Evolutionary conservation across 2,113 vertebrate species (phyloP).

Genomic region (Onychostruthus taczanowskii): DNA sequence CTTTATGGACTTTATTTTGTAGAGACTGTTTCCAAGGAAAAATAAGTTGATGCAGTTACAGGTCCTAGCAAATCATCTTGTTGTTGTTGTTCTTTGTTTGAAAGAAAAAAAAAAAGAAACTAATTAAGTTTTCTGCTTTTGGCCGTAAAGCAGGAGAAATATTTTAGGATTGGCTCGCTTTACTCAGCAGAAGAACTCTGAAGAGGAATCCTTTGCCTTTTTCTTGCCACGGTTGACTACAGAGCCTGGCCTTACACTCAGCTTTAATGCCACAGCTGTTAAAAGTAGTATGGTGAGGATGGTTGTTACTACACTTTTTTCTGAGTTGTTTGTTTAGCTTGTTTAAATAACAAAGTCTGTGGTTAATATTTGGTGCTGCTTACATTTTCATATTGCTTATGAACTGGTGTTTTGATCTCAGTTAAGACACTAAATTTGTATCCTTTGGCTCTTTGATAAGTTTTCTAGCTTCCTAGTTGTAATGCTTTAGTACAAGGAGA

Average conservation of each 20-base stretch:
- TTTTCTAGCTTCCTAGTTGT: background rate
- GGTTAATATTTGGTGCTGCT: background rate
- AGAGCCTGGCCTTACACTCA: constrained; percentile 76
- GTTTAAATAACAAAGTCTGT: background rate
- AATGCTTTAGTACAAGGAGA: background rate
- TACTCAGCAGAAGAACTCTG: constrained; percentile 50
- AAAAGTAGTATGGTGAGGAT: constrained; percentile 85
- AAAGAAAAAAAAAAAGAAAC: background rate
- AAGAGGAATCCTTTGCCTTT: constrained; percentile 64
- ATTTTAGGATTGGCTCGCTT: constrained; percentile 51
- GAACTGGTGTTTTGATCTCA: background rate
- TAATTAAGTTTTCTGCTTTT: constrained; percentile 19
- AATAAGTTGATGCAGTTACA: background rate
- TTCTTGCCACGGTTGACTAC: constrained; percentile 81
- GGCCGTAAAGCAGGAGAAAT: constrained; percentile 56
- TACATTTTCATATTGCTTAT: background rate
- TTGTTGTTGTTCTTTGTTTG: background rate
- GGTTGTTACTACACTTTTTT: background rate
- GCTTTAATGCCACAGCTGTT: constrained; percentile 88
- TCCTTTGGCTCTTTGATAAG: background rate
- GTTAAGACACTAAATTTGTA: background rate
- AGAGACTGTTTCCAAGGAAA: background rate
- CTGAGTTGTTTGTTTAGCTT: background rate
- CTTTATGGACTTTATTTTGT: background rate
- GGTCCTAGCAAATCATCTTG: background rate